Evolutionary conservation across 2,113 vertebrate species (phyloP), one percentile per base, ranked within the genome.

Genomic region (Callochromis pleurospilus): DNA sequence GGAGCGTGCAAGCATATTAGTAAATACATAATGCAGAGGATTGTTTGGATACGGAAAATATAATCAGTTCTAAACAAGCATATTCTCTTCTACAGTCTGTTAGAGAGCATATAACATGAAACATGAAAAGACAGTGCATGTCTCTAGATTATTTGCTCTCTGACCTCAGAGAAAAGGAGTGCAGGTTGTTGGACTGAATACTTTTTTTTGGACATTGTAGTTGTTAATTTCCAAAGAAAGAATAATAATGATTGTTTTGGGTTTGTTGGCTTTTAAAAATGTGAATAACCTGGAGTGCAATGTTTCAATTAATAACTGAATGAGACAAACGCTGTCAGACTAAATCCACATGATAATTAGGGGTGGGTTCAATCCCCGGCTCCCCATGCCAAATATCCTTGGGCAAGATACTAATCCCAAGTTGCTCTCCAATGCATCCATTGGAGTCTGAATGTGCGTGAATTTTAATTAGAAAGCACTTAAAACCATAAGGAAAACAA

Each of bases 1-100:
- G 77, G 38, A 82, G 81, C 19, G n/a, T 53, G 73, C 81, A 91
- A 65, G 81, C 82, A 85, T 82, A 86, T 91, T 81, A 92, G 58
- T 47, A 62, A 81, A 89, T 82, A 86, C 88, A 93, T 73, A 93
- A 85, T 90, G 83, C 80, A 75, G 82, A 80, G 85, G 62, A 89
- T 77, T 89, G 92, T 90, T 90, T 89, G 81, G 42, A 70, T 90
- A 85, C 51, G 36, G 88, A 86, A 90, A 93, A 91, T 75, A n/a
- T 89, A 90, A 91, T 93, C 87, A 81, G 80, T 85, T 91, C 51
- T 79, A 77, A 90, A 90, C 77, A 91, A 86, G 77, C 81, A 60
- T 36, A 79, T 24, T 68, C 79, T 51, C 81, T 77, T 49, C 73
- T 49, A n/a, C 45, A 77, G 70, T 77, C 45, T 49, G 42, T 31